Evolutionary conservation across 1,140 invertebrate genomes (phyloP), one percentile per base, ranked within the genome.

Genomic region (Akabosia matsudoensis): DNA sequence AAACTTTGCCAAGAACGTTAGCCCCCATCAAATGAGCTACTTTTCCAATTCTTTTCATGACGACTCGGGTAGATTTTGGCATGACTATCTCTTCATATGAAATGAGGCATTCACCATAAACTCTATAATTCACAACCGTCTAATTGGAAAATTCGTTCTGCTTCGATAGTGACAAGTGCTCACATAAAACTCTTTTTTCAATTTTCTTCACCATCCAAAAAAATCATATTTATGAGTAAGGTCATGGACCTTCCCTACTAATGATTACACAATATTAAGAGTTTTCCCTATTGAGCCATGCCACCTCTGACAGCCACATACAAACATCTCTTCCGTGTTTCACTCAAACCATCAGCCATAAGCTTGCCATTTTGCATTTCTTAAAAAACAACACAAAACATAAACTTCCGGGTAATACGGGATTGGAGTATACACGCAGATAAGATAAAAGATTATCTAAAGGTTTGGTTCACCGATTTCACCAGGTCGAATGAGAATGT

Each of bases 201-300:
- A 45, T 45, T 18, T 45, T 45, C 18, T 45, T 45, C 37, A 10
- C 37, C 37, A 10, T 7, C 18, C 37, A 45, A 10, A 10, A 45
- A 45, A 10, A 18, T 7, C 18, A 45, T 45, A 45, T 45, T 45
- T 45, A 13, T 56, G 61, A n/a, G 61, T 4, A 67, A 67, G 61
- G 61, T 67, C 61, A 67, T 67, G 61, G 28, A 67, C 61, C 61
- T 67, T 67, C 61, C 28, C 22, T 45, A n/a, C n/a, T n/a, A n/a
- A n/a, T n/a, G n/a, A n/a, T n/a, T n/a, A n/a, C n/a, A n/a, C 37
- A 45, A 18, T 10, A 45, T 18, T 45, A 45, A 18, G 37, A 45
- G 22, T 56, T 56, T 22, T 56, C 54, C n/a, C n/a, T n/a, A n/a
- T n/a, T n/a, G n/a, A n/a, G n/a, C n/a, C 10, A 56, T 10, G 7